Evolutionary conservation across 1,140 invertebrate species (phyloP).

Genomic region (Eumaeus atala): DNA sequence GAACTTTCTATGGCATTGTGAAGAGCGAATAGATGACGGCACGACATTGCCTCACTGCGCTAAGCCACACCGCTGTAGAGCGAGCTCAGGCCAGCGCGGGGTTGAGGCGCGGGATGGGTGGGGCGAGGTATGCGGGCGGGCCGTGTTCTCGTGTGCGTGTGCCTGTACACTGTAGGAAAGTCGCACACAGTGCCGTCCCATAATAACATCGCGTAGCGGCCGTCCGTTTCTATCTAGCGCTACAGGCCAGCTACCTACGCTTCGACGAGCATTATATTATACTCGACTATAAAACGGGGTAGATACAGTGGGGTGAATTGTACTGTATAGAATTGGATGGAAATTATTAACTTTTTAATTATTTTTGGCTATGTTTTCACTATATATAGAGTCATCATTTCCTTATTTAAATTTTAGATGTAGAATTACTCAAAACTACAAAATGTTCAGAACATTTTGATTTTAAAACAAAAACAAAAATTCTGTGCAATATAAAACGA

Average conservation of each 20-base stretch:
- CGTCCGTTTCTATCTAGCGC: conserved; percentile 58
- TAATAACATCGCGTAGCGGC: conserved; percentile 62
- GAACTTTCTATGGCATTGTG: conserved; percentile 72
- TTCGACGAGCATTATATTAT: conserved; percentile 51
- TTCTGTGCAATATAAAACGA: too few species aligned
- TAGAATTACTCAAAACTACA: too few species aligned
- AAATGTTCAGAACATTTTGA: too few species aligned
- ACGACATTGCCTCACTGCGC: conserved; percentile 65
- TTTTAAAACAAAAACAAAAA: too few species aligned
- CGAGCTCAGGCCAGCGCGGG: conserved; percentile 33
- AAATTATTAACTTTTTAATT: conserved; percentile 5
- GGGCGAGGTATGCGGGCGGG: conserved; percentile 27
- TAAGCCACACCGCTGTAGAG: conserved; percentile 50
- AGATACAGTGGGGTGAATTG: conserved; percentile 51
- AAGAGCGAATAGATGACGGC: conserved; percentile 61
- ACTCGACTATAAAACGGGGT: conserved; percentile 56
- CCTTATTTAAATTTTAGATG: too few species aligned
- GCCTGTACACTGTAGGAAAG: conserved; percentile 25
- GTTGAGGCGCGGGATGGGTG: conserved; percentile 27
- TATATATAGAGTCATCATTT: too few species aligned
- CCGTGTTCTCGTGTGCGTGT: conserved; percentile 37
- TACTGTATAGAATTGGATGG: conserved; percentile 20
- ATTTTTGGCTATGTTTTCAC: background rate
- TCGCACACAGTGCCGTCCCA: conserved; percentile 40
- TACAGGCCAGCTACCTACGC: conserved; percentile 58